Base-by-base conservation (phyloP, 2,888 invertebrate species). In the Lithophane leautieri region DNA sequence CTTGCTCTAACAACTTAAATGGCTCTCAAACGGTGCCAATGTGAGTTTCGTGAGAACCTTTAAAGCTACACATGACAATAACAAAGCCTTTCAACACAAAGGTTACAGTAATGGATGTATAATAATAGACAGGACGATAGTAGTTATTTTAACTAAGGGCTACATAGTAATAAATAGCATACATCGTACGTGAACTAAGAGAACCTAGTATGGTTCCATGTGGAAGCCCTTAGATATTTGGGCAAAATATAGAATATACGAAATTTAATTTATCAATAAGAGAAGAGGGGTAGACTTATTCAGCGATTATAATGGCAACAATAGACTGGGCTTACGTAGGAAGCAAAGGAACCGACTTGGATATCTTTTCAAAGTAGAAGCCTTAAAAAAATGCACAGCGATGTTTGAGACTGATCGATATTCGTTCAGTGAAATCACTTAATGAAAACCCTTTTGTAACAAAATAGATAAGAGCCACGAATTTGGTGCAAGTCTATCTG, bases 11-110 rank as follows among this genome's bases (percentile, higher is more conserved):
- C 70, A 83, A 79, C 60, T 42, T 71, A 70, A 74, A 71, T 70
- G 58, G 44, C 75, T 25, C 22, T 73, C 56, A 63, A 73, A 70
- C 52, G 25, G 12, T 73, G 67, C 47, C 78, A 82, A 73, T 77
- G 68, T 61, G 42, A 44, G 47, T 56, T 75, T 75, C 79, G 62
- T 83, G 86, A 72, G 83, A 70, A 67, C 65, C 54, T 76, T 70
- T 72, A 56, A 71, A 63, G 71, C 54, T 65, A 34, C 69, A 72
- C 40, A 81, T 65, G 81, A 70, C 40, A 68, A 80, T 84, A 72
- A 82, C 70, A 67, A 77, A 70, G 67, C 60, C 40, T 47, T 70
- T 82, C 25, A 14, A 50, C 47, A 77, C 67, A 82, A 77, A 85
- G 70, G 72, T 58, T 68, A 28, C 11, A 58, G 40, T 66, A 81